phyloP scores from a whole-genome alignment of 2,888 invertebrate species.

The Thera obeliscata region DNA sequence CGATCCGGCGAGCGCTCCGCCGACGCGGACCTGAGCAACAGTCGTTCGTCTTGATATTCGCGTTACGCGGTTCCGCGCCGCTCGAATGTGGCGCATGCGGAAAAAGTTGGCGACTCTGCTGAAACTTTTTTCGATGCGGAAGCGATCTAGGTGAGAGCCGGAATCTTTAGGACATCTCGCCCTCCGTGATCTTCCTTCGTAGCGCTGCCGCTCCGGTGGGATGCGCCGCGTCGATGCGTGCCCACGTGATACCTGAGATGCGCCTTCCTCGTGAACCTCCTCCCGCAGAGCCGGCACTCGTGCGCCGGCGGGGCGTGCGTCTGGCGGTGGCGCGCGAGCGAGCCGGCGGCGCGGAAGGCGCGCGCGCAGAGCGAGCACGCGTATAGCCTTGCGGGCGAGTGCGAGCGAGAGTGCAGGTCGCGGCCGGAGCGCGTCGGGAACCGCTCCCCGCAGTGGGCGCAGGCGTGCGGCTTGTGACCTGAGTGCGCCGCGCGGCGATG shows the following conservation, averaged over 20 bases:
- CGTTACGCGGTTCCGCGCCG: too few species aligned
- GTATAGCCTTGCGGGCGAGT: constrained; percentile 76
- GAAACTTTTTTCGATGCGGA: too few species aligned
- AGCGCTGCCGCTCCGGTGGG: neutral
- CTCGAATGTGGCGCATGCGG: neutral
- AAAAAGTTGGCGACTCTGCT: neutral
- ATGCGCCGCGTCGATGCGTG: constrained; percentile 56
- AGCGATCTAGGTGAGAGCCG: too few species aligned
- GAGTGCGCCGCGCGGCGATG: constrained; percentile 74
- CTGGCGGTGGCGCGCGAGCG: constrained; percentile 62
- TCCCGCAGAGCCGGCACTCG: constrained; percentile 62
- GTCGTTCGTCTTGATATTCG: neutral
- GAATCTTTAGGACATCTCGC: neutral
- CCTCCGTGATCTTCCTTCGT: neutral
- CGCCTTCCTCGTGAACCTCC: constrained; percentile 65
- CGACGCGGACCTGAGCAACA: constrained; percentile 26
- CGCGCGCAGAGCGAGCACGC: constrained; percentile 71
- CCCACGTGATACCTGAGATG: constrained; percentile 69
- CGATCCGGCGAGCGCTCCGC: constrained; percentile 10
- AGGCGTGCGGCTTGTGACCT: constrained; percentile 68
- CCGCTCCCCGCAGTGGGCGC: constrained; percentile 74
- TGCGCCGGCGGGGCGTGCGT: constrained; percentile 64
- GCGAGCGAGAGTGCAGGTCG: constrained; percentile 69
- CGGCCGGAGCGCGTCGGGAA: constrained; percentile 73
- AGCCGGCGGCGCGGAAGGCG: constrained; percentile 61